These are phyloP conservation scores for Eufriesea mexicana DNA, from an alignment of 1,140 invertebrate genomes.

Conservation along the genomic window DNA sequence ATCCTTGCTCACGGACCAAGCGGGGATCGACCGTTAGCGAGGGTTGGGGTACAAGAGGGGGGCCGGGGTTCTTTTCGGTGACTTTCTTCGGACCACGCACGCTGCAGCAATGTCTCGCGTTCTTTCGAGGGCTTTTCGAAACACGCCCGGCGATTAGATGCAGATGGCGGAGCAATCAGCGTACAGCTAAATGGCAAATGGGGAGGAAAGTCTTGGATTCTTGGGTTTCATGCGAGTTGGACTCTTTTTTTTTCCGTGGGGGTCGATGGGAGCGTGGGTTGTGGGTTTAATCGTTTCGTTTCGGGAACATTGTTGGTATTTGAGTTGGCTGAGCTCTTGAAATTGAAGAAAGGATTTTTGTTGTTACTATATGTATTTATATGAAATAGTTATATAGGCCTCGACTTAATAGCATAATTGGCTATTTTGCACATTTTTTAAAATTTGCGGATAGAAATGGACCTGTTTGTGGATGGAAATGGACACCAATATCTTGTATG, in stretches of 20 bases:
- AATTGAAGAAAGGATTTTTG: no score
- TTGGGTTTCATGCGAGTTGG: background rate
- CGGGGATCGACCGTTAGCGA: background rate
- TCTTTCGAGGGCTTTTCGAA: background rate
- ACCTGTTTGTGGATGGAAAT: no score
- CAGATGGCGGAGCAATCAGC: background rate
- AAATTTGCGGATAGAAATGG: no score
- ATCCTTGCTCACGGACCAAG: constrained; percentile 26
- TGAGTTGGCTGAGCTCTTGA: no score
- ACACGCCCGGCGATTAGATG: constrained; percentile 37
- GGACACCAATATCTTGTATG: no score
- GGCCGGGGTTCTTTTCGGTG: background rate
- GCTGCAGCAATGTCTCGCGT: background rate
- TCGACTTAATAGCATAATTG: no score
- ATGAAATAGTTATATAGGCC: no score
- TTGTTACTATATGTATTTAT: no score
- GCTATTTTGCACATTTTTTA: no score
- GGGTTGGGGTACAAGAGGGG: background rate
- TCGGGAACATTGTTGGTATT: no score
- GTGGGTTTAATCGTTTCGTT: no score
- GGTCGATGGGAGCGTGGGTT: no score
- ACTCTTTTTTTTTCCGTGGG: background rate
- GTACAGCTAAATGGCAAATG: background rate
- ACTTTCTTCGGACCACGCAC: background rate
- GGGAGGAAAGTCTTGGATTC: background rate